phyloP scores from a whole-genome alignment of 2,797 vertebrate genomes.

The Rhynchonycteris naso region DNA sequence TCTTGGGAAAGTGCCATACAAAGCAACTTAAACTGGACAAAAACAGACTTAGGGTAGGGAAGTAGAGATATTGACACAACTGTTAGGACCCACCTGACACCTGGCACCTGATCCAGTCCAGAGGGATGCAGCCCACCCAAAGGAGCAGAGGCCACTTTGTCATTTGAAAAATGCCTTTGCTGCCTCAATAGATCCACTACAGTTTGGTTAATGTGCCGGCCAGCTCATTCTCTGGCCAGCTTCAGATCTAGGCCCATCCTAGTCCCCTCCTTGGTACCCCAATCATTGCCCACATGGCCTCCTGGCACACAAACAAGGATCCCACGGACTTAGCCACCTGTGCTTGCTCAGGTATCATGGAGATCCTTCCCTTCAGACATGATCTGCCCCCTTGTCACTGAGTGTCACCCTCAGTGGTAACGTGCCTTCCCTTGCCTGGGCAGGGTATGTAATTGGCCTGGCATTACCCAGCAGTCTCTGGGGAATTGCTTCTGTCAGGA shows the following conservation, averaged over 20 bases:
- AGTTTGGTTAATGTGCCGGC: neutral
- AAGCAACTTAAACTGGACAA: neutral
- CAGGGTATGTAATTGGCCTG: conserved; percentile 61
- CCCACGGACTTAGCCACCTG: neutral
- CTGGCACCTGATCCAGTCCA: neutral
- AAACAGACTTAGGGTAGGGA: neutral
- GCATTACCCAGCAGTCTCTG: conserved; percentile 59
- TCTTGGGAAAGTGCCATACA: neutral
- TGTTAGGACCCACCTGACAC: neutral
- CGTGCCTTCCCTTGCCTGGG: neutral
- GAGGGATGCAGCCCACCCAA: neutral
- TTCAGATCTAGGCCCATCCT: neutral
- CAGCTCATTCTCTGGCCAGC: neutral
- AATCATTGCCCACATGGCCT: neutral
- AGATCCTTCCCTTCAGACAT: neutral
- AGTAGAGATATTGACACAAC: neutral
- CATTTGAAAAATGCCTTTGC: neutral
- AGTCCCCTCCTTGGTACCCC: too few species aligned
- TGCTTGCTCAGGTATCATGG: neutral
- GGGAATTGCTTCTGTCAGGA: conserved; percentile 79
- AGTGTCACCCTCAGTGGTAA: neutral
- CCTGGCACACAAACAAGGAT: neutral
- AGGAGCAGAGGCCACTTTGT: neutral
- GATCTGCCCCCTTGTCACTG: neutral
- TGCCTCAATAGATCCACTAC: fast-evolving